These are phyloP conservation scores for Sebastes kiyomatsui DNA, from an alignment of 2,797 vertebrate species.

Conservation along the genomic window DNA sequence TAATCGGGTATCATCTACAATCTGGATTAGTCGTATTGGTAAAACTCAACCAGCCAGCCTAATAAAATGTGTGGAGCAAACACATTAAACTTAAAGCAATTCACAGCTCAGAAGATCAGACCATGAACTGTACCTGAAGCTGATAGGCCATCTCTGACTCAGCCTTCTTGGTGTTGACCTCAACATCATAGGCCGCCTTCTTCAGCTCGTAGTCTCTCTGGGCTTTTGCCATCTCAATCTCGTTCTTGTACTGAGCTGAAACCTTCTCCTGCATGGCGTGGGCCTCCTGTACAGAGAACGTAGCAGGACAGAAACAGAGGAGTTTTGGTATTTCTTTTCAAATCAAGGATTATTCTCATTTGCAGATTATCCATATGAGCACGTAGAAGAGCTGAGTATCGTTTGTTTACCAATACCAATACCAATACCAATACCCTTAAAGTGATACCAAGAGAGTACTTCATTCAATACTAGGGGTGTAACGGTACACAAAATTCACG, in stretches of 20 bases:
- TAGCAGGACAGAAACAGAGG: background rate
- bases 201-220: constrained; percentile 94
- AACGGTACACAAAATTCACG: too few relatives aligned
- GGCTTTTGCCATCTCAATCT: constrained; percentile 94
- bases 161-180: constrained; percentile 92
- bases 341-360: background rate
- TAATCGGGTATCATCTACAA: background rate
- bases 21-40: background rate
- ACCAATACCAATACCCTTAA: too few relatives aligned
- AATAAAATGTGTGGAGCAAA: background rate
- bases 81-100: background rate
- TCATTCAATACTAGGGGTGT: too few relatives aligned
- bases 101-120: background rate
- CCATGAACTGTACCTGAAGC: constrained; percentile 85
- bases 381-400: background rate
- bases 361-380: background rate
- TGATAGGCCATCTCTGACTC: constrained; percentile 95
- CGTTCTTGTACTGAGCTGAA: constrained; percentile 92
- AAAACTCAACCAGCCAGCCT: background rate
- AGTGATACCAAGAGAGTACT: too few relatives aligned
- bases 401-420: too few relatives aligned
- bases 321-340: background rate
- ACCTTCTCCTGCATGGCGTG: constrained; percentile 92
- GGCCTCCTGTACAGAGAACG: constrained; percentile 83
- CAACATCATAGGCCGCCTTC: constrained; percentile 89